phyloP scores from a whole-genome alignment of 2,888 invertebrate genomes.

The Nasonovia ribisnigri region DNA sequence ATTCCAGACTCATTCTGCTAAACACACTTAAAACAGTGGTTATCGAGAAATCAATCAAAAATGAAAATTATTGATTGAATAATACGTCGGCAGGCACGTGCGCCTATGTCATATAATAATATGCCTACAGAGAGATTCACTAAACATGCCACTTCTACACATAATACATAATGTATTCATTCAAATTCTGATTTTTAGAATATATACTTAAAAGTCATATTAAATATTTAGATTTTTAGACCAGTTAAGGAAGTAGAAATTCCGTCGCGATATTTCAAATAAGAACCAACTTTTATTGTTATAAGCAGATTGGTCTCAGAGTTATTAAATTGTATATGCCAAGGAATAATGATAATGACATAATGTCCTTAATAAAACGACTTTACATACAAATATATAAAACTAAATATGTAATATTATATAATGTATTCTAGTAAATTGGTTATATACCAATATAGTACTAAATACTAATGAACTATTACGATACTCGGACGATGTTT shows the following conservation, averaged over 20 bases:
- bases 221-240: not conserved
- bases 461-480: too few relatives aligned
- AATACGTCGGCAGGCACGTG: not conserved
- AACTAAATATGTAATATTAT: not conserved
- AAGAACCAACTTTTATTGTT: not conserved
- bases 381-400: not conserved
- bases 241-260: not conserved
- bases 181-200: not conserved
- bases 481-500: too few relatives aligned
- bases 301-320: not conserved
- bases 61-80: not conserved
- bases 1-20: not conserved
- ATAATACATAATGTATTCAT: not conserved
- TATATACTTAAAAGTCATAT: not conserved
- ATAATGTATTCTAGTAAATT: not conserved
- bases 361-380: not conserved
- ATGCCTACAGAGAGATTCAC: not conserved
- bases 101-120: not conserved
- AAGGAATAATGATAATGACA: not conserved
- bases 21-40: not conserved
- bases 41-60: not conserved
- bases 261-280: not conserved
- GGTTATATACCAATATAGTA: too few relatives aligned
- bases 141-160: not conserved
- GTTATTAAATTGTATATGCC: not conserved